phyloP scores from a whole-genome alignment of 2,113 vertebrate species.

The Ceyx margarethae region DNA sequence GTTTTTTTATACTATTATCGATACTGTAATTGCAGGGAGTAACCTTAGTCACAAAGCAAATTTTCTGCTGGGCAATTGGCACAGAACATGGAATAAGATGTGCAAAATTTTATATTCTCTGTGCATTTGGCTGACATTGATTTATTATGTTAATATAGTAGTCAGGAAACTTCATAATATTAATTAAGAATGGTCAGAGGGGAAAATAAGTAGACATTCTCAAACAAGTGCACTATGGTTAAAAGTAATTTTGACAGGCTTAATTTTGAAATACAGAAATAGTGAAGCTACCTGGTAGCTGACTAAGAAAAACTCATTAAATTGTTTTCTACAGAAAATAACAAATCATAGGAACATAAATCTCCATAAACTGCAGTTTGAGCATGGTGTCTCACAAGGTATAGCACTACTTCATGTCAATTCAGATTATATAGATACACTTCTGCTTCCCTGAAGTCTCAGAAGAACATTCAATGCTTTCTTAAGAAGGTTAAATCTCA shows the following conservation, averaged over 20 bases:
- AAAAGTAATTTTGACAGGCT: not conserved
- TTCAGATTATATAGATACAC: not conserved
- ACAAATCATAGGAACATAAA: not conserved
- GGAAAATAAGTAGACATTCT: not conserved
- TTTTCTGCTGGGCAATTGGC: not conserved
- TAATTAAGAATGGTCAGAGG: not conserved
- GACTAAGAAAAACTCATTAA: not conserved
- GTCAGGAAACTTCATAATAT: not conserved
- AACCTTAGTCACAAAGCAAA: not conserved
- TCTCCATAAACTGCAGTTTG: not conserved
- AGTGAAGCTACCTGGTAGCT: not conserved
- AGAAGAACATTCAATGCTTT: not conserved
- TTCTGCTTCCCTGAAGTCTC: not conserved
- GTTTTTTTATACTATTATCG: not conserved
- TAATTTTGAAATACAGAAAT: not conserved
- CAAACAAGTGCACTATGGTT: not conserved
- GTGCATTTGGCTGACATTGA: not conserved
- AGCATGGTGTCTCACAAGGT: not conserved
- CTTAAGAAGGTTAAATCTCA: not conserved
- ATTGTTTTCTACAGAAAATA: not conserved
- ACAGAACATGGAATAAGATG: not conserved
- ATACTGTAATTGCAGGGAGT: not conserved
- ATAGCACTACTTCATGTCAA: not conserved
- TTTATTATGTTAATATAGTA: not conserved
- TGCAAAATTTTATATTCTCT: not conserved